A percentile compares a stretch with the other conserved stretches of the same genome.
These are phyloP conservation scores for Neomicropteryx cornuta DNA, from an alignment of 1,140 invertebrate species.

Conservation along the genomic window DNA sequence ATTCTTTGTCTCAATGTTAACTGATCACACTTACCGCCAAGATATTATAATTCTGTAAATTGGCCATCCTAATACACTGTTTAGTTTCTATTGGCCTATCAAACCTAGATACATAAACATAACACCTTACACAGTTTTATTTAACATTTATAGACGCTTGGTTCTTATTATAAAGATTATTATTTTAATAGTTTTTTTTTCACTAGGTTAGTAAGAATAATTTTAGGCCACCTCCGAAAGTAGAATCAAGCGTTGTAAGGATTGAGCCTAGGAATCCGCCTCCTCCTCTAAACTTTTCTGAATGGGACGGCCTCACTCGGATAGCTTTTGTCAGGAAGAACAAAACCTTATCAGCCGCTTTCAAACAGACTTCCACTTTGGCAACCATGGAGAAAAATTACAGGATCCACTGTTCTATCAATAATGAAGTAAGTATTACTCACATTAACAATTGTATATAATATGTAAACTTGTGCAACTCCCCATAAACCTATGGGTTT, in stretches of 20 bases:
- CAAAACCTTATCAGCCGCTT: conserved; percentile 78
- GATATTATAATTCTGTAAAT: too few relatives aligned
- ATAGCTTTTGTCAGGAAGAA: conserved; percentile 95
- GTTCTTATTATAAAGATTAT: too few relatives aligned
- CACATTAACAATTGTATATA: too few relatives aligned
- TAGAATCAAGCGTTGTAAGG: conserved; percentile 97
- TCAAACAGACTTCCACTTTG: conserved; percentile 75
- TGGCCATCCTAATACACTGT: too few relatives aligned
- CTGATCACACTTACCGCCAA: too few relatives aligned
- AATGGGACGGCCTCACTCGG: conserved; percentile 95
- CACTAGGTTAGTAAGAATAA: conserved; percentile 90
- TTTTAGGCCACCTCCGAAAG: conserved; percentile 95
- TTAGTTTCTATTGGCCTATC: too few relatives aligned
- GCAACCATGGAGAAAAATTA: conserved; percentile 89
- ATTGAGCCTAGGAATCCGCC: conserved; percentile 95
- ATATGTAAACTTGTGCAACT: too few relatives aligned
- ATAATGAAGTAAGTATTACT: conserved; percentile 60
- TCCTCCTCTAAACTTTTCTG: conserved; percentile 90
- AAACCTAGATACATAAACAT: too few relatives aligned
- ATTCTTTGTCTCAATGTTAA: too few relatives aligned
- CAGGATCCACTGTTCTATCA: conserved; percentile 71
- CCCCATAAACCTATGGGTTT: too few relatives aligned
- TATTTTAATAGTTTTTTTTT: conserved; percentile 18
- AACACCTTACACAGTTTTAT: too few relatives aligned
- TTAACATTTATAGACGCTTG: too few relatives aligned